phyloP scores from a whole-genome alignment of 2,888 invertebrate species.

The Autographa gamma region DNA sequence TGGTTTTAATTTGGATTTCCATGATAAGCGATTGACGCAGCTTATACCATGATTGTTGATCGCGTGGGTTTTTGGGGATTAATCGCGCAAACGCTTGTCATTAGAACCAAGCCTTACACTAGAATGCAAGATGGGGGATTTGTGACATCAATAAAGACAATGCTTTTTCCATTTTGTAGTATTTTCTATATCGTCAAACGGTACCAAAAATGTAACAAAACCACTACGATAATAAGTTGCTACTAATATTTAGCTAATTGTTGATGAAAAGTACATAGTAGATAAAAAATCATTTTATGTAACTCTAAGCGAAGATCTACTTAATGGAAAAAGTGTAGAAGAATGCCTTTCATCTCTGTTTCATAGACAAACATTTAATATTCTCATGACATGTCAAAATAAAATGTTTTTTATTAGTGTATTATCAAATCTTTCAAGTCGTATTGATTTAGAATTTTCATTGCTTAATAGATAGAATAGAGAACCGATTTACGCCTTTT shows the following conservation, averaged over 20 bases:
- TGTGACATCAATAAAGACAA: slow-evolving; percentile 20
- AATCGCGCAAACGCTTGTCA: slow-evolving; percentile 3
- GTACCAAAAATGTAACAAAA: neutral
- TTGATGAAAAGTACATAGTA: neutral
- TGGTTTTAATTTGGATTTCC: slow-evolving; percentile 16
- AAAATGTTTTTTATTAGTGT: neutral
- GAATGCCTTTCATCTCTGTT: neutral
- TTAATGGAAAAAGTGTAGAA: neutral
- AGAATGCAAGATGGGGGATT: slow-evolving; percentile 27
- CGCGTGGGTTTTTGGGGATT: slow-evolving; percentile 4
- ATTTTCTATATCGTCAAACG: neutral
- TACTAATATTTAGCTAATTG: neutral
- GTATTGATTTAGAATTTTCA: no score
- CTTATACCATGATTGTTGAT: slow-evolving; percentile 6
- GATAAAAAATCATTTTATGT: neutral
- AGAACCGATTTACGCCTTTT: no score
- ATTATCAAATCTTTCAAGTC: no score
- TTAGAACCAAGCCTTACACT: slow-evolving; percentile 4
- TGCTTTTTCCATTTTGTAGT: neutral
- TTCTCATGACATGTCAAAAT: neutral
- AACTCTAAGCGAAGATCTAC: neutral
- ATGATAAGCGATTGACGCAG: slow-evolving; percentile 11
- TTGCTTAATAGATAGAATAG: no score
- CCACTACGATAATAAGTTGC: neutral
- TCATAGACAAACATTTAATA: neutral